phyloP scores from a whole-genome alignment of 2,797 vertebrate species.

The Labroides dimidiatus region DNA sequence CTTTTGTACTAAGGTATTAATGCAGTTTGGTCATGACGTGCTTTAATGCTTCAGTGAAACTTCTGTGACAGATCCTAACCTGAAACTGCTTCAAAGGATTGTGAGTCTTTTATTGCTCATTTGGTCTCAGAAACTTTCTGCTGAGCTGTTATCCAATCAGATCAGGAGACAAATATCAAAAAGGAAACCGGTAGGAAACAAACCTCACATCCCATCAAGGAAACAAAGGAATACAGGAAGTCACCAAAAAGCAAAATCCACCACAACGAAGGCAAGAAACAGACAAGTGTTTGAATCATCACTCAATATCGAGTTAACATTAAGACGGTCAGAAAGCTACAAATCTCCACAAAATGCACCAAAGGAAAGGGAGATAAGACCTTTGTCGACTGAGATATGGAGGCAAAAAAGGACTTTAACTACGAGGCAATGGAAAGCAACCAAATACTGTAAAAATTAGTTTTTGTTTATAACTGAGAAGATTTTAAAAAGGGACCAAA shows the following conservation, averaged over 20 bases:
- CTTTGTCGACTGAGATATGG: conserved; percentile 20
- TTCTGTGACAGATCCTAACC: conserved; percentile 20
- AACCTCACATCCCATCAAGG: neutral
- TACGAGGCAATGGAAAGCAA: neutral
- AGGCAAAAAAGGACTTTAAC: neutral
- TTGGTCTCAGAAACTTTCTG: conserved; percentile 54
- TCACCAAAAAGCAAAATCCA: conserved; percentile 8
- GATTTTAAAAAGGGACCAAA: no score
- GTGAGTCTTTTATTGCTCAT: conserved; percentile 73
- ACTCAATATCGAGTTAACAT: conserved; percentile 8
- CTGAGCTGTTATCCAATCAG: conserved; percentile 33
- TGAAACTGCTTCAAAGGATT: conserved; percentile 54
- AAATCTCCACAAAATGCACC: conserved; percentile 20
- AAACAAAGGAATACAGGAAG: conserved; percentile 12
- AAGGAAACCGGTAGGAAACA: conserved; percentile 21
- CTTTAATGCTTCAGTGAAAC: conserved; percentile 46
- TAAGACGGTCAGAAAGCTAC: conserved; percentile 12
- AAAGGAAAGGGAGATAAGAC: conserved; percentile 46
- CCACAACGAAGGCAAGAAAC: conserved; percentile 3
- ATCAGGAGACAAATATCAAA: conserved; percentile 28
- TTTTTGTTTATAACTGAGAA: no score
- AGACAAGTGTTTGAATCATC: conserved; percentile 1
- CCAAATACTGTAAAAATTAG: neutral
- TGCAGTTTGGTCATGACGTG: conserved; percentile 54
- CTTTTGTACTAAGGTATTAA: conserved; percentile 68